These are phyloP conservation scores for Eretmocerus hayati DNA, from an alignment of 2,888 invertebrate genomes.

Conservation along the genomic window DNA sequence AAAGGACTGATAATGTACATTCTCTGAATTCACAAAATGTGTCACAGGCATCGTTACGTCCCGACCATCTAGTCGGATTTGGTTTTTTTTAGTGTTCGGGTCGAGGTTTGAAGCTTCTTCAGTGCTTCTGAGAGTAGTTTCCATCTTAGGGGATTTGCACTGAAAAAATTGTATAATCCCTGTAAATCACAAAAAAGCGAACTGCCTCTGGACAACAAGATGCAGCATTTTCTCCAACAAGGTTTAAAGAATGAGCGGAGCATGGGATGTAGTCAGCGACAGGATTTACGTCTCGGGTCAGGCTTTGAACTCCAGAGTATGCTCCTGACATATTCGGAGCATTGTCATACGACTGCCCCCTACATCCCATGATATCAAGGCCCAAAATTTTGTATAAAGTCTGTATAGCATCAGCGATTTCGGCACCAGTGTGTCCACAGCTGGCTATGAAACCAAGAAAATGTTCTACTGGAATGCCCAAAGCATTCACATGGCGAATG, in stretches of 20 bases:
- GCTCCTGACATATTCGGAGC: constrained; percentile 24
- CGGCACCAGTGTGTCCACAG: constrained; percentile 23
- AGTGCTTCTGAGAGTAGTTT: constrained; percentile 6
- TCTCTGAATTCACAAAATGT: constrained; percentile 10
- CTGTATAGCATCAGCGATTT: not conserved
- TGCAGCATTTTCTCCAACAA: constrained; percentile 26
- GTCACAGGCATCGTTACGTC: constrained; percentile 17
- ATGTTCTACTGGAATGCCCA: constrained; percentile 16
- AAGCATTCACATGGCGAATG: constrained; percentile 25
- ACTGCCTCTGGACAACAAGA: constrained; percentile 20
- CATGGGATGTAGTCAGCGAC: constrained; percentile 27
- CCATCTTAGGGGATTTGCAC: constrained; percentile 28
- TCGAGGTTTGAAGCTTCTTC: not conserved
- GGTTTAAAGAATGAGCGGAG: constrained; percentile 29
- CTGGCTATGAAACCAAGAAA: constrained; percentile 25
- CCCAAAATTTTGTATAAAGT: constrained; percentile 4
- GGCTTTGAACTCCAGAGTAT: not conserved
- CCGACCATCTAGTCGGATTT: constrained; percentile 20
- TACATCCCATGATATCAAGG: constrained; percentile 25
- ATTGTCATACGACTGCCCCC: constrained; percentile 29
- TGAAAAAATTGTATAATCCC: constrained; percentile 27
- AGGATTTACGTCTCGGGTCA: constrained; percentile 4
- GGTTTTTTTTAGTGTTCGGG: constrained; percentile 12
- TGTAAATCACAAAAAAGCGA: constrained; percentile 26
- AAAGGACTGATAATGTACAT: constrained; percentile 5